phyloP scores from a whole-genome alignment of 2,888 invertebrate species.

The Pediacus dermestoides region DNA sequence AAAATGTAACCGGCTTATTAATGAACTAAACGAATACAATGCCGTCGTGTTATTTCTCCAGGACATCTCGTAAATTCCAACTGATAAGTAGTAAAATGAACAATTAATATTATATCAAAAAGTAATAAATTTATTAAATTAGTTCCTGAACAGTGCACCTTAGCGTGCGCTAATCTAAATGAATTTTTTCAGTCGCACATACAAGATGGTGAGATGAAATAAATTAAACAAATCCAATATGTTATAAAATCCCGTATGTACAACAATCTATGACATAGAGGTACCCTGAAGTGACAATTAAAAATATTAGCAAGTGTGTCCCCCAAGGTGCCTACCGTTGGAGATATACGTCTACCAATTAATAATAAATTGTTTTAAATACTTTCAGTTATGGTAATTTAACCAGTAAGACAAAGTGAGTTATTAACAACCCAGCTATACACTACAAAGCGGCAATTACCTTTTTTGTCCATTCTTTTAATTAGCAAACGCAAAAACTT shows the following conservation, averaged over 20 bases:
- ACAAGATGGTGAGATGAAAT: too few species aligned
- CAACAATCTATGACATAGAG: conserved; percentile 3
- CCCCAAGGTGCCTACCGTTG: conserved; percentile 14
- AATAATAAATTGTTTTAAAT: conserved; percentile 38
- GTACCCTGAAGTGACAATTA: conserved; percentile 14
- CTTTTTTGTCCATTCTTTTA: conserved; percentile 28
- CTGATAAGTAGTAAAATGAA: too few species aligned
- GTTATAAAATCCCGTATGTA: conserved; percentile 2
- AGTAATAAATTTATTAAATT: too few species aligned
- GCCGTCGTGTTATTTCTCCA: too few species aligned
- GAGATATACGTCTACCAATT: conserved; percentile 27
- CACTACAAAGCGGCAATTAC: conserved; percentile 27
- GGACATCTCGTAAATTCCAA: too few species aligned
- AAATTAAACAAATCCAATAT: conserved; percentile 6
- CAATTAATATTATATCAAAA: too few species aligned
- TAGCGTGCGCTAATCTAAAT: too few species aligned
- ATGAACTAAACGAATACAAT: too few species aligned
- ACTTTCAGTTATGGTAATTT: conserved; percentile 29
- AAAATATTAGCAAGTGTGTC: conserved; percentile 19
- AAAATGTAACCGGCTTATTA: too few species aligned
- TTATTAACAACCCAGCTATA: conserved; percentile 27
- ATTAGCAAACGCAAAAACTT: conserved; percentile 28
- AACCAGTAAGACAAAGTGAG: conserved; percentile 29
- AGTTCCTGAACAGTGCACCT: too few species aligned
- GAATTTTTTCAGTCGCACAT: too few species aligned